Evolutionary conservation across 2,888 invertebrate species (phyloP).

Genomic region (Conomelus anceps): DNA sequence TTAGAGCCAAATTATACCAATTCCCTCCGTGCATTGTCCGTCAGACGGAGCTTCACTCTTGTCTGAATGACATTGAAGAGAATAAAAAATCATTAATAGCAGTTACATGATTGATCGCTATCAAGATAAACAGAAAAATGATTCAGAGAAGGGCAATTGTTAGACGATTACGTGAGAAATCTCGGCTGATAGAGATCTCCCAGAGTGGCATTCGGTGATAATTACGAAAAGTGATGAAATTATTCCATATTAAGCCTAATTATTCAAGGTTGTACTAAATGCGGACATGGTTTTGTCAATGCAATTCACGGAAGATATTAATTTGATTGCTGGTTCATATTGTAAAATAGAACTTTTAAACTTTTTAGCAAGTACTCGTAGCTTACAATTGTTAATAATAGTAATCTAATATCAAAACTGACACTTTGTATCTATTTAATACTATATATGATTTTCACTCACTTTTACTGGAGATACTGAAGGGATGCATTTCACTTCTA

Average conservation of each 20-base stretch:
- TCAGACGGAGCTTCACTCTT: background rate
- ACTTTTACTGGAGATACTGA: too few species aligned
- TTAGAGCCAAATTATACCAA: background rate
- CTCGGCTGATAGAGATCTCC: background rate
- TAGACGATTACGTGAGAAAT: background rate
- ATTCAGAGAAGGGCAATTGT: background rate
- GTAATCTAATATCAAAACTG: too few species aligned
- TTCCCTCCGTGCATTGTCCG: background rate
- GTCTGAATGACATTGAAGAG: background rate
- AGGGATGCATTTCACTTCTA: too few species aligned
- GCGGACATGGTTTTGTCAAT: background rate
- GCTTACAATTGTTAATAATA: too few species aligned
- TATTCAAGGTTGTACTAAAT: background rate
- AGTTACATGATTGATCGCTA: background rate
- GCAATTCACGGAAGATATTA: background rate
- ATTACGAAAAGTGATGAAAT: background rate
- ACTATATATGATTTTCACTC: too few species aligned
- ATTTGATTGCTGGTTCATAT: too few species aligned
- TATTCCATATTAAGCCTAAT: background rate
- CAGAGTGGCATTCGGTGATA: background rate
- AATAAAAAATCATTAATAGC: background rate
- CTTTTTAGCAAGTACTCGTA: too few species aligned
- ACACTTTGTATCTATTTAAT: too few species aligned
- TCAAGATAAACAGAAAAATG: background rate
- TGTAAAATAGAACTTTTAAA: too few species aligned